Percentiles rank a stretch among this genome's conserved stretches.
Evolutionary conservation across 1,140 invertebrate genomes (phyloP).

Genomic region (Drosophila rufa): DNA sequence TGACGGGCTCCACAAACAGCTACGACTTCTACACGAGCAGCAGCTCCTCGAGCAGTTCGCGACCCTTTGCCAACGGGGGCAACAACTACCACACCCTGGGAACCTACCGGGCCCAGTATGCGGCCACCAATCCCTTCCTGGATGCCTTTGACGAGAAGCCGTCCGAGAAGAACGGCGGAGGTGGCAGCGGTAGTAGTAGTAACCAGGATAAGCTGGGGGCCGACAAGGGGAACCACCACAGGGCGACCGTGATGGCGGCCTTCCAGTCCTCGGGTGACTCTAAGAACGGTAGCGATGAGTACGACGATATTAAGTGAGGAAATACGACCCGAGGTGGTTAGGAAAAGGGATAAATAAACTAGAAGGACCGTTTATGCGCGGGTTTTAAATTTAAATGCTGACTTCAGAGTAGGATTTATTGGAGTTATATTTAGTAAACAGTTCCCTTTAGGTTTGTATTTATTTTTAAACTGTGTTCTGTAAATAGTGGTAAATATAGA

Average conservation of each 20-base stretch:
- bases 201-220: conserved; percentile 48
- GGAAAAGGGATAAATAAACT: neutral
- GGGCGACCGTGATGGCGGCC: conserved; percentile 67
- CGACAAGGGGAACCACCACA: conserved; percentile 58
- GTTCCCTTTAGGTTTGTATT: neutral
- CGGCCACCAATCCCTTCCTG: conserved; percentile 84
- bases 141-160: conserved; percentile 80
- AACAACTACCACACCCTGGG: conserved; percentile 84
- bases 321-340: conserved; percentile 6
- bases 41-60: conserved; percentile 52
- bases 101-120: conserved; percentile 83
- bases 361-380: conserved; percentile 20
- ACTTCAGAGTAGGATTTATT: neutral
- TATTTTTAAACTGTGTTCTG: neutral
- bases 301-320: conserved; percentile 79
- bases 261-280: conserved; percentile 80
- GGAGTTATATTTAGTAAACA: neutral
- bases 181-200: conserved; percentile 40
- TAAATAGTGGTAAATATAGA: neutral
- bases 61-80: conserved; percentile 70
- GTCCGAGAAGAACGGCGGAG: conserved; percentile 37
- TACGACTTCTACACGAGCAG: conserved; percentile 79
- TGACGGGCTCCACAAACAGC: conserved; percentile 83
- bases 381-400: too few species aligned
- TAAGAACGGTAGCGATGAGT: conserved; percentile 83